These are phyloP conservation scores for Helicorthomorpha holstii DNA, from an alignment of 1,140 invertebrate genomes.

Conservation along the genomic window DNA sequence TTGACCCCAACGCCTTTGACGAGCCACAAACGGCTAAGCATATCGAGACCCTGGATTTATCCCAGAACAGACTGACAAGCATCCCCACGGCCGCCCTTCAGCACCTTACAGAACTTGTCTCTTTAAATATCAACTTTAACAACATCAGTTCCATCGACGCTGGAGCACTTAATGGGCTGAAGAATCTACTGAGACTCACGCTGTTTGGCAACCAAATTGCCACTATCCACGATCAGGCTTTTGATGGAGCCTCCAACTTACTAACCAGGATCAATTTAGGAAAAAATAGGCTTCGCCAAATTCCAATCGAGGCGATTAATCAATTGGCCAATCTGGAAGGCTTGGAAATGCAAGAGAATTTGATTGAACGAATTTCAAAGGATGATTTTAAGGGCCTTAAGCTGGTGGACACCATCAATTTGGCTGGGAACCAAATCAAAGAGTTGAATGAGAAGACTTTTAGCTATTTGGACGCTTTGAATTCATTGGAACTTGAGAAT, in stretches of 20 bases:
- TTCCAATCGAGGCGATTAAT: slow-evolving; percentile 11
- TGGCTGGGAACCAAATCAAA: slow-evolving; percentile 13
- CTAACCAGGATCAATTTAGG: slow-evolving; percentile 17
- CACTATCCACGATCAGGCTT: slow-evolving; percentile 14
- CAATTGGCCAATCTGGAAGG: slow-evolving; percentile 11
- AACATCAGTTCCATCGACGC: slow-evolving; percentile 14
- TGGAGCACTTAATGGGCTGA: slow-evolving; percentile 15
- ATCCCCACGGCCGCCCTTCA: slow-evolving; percentile 14
- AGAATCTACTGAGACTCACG: slow-evolving; percentile 13
- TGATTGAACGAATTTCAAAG: not conserved
- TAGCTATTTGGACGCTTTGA: slow-evolving; percentile 8
- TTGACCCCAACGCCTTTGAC: not conserved
- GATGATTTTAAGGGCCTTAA: slow-evolving; percentile 9
- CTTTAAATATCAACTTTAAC: slow-evolving; percentile 16
- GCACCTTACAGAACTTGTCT: slow-evolving; percentile 10
- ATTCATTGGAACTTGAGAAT: slow-evolving; percentile 16
- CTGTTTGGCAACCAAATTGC: slow-evolving; percentile 17
- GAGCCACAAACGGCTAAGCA: slow-evolving; percentile 1
- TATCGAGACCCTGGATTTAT: slow-evolving; percentile 17
- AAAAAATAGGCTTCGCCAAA: slow-evolving; percentile 12
- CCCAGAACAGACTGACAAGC: slow-evolving; percentile 14
- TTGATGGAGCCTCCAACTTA: slow-evolving; percentile 14
- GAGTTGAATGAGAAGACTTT: slow-evolving; percentile 13
- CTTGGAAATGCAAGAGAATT: slow-evolving; percentile 9
- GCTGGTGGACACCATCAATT: slow-evolving; percentile 14